Percentiles rank a stretch among this genome's conserved stretches.
Evolutionary conservation across 2,888 invertebrate species (phyloP).

Genomic region (Brachypterus glaber): DNA sequence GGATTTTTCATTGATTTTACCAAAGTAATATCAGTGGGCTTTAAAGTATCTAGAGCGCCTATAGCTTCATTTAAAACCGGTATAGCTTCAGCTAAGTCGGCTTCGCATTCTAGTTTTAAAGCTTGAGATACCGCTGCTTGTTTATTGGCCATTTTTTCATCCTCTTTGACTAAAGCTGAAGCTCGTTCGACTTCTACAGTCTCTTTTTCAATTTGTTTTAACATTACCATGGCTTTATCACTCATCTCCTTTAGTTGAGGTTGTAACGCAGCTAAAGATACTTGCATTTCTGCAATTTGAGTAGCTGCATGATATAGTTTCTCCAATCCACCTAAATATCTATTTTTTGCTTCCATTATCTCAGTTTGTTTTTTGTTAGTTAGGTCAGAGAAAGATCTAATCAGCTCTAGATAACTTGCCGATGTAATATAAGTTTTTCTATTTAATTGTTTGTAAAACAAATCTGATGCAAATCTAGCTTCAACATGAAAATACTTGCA

Average conservation of each 20-base stretch:
- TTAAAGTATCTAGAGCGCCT: constrained; percentile 72
- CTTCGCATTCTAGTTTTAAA: constrained; percentile 83
- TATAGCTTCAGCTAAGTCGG: constrained; percentile 79
- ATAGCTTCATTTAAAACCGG: constrained; percentile 71
- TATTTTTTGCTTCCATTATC: constrained; percentile 57
- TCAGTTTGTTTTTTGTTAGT: constrained; percentile 66
- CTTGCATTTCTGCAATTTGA: constrained; percentile 69
- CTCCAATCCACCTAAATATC: constrained; percentile 50
- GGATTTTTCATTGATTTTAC: constrained; percentile 87
- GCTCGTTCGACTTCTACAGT: constrained; percentile 69
- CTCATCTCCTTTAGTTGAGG: constrained; percentile 67
- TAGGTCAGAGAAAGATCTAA: constrained; percentile 63
- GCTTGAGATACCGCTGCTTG: constrained; percentile 78
- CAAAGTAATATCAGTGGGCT: constrained; percentile 74
- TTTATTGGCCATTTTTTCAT: constrained; percentile 78
- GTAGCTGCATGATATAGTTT: constrained; percentile 68
- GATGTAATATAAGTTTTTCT: constrained; percentile 77
- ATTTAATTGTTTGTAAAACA: constrained; percentile 56
- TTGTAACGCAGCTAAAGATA: constrained; percentile 59
- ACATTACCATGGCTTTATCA: constrained; percentile 62
- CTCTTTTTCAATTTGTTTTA: constrained; percentile 65
- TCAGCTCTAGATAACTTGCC: constrained; percentile 74
- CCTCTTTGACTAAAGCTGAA: constrained; percentile 68
- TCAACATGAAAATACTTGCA: constrained; percentile 86
- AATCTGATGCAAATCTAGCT: constrained; percentile 52